Evolutionary conservation across 2,797 vertebrate species (phyloP).

Genomic region (Diceros bicornis): DNA sequence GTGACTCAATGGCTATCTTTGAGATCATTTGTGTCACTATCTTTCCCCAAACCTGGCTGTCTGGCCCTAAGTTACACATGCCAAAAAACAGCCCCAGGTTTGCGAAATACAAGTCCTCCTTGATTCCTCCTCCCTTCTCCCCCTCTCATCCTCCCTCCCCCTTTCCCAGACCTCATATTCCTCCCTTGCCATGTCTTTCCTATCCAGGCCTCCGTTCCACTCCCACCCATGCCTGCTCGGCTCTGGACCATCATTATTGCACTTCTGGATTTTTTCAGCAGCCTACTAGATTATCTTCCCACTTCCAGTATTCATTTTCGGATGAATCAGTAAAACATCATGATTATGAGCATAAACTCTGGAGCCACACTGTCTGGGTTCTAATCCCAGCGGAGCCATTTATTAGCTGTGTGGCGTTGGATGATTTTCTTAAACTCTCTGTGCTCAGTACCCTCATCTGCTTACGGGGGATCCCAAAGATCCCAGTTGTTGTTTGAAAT

Average conservation of each 20-base stretch:
- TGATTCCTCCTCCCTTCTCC: neutral
- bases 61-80: neutral
- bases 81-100: neutral
- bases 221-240: neutral
- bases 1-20: neutral
- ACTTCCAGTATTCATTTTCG: neutral
- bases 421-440: neutral
- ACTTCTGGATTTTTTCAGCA: neutral
- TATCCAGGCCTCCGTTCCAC: fast-evolving
- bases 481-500: neutral
- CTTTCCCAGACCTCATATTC: neutral
- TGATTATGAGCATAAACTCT: neutral
- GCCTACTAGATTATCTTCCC: neutral
- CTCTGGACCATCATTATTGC: neutral
- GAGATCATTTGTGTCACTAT: neutral
- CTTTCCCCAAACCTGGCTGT: neutral
- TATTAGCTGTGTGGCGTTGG: neutral
- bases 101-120: neutral
- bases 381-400: neutral
- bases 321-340: neutral
- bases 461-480: neutral
- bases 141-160: fast-evolving
- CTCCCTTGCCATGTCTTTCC: neutral
- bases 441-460: neutral
- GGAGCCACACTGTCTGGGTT: neutral